These are phyloP conservation scores for Oostethus manadensis DNA, from an alignment of 2,113 vertebrate genomes.

Conservation along the genomic window DNA sequence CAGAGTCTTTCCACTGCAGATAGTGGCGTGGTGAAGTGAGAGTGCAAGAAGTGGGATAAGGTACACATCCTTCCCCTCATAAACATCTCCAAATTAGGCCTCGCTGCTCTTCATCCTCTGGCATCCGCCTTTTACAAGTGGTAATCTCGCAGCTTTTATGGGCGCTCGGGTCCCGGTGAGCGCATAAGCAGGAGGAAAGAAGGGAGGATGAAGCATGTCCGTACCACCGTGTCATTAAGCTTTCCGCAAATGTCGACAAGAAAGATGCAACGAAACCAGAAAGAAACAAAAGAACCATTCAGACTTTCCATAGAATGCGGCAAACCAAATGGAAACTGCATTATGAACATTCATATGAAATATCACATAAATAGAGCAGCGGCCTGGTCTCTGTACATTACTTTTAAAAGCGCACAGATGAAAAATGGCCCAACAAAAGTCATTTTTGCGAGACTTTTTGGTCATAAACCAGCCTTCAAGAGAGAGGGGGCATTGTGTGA, in stretches of 20 bases:
- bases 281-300: slow-evolving; percentile 4
- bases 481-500: slow-evolving; percentile 18
- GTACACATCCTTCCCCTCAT: background rate
- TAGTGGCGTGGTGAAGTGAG: slow-evolving; percentile 12
- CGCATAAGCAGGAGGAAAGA: slow-evolving; percentile 7
- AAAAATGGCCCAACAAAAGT: background rate
- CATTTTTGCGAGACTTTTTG: background rate
- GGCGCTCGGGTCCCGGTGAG: background rate
- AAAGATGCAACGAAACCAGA: background rate
- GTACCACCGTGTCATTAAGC: background rate
- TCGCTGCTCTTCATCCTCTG: background rate
- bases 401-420: background rate
- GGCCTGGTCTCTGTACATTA: slow-evolving; percentile 28
- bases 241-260: background rate
- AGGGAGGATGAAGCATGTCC: too few relatives aligned
- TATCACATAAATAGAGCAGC: slow-evolving; percentile 33
- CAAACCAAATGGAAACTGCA: slow-evolving; percentile 21
- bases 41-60: slow-evolving; percentile 1
- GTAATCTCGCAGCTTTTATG: slow-evolving; percentile 21
- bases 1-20: slow-evolving; percentile 41
- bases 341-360: slow-evolving; percentile 22
- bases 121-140: slow-evolving; percentile 4
- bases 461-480: background rate
- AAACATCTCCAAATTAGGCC: slow-evolving; percentile 18
- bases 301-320: slow-evolving; percentile 10